Conservation (phyloP, 1,140 invertebrate species). For the Sesamia nonagrioides region DNA sequence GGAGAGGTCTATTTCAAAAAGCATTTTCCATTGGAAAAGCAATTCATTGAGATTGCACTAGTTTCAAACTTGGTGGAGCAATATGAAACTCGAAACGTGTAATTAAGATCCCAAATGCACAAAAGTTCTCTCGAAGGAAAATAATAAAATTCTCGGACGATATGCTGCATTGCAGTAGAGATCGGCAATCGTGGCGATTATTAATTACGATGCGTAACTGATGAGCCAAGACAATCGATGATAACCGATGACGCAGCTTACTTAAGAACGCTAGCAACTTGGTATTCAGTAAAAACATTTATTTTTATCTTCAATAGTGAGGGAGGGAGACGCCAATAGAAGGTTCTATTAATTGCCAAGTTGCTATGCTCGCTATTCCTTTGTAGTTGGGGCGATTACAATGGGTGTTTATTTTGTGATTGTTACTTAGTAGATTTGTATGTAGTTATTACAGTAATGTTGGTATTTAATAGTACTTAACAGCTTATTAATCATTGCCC, state of each 20-base stretch:
- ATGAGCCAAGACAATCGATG: neutral
- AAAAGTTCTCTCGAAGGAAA: neutral
- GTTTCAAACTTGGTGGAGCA: neutral
- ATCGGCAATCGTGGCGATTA: neutral
- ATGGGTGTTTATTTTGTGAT: neutral
- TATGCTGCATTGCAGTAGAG: neutral
- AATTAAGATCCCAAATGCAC: too few relatives aligned
- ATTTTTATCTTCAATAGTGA: neutral
- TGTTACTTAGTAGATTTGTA: too few relatives aligned
- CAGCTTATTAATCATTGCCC: neutral
- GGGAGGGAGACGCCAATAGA: neutral
- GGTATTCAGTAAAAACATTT: neutral
- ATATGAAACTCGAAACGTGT: too few relatives aligned
- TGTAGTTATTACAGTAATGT: neutral
- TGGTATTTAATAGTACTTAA: neutral
- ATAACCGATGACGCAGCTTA: slow-evolving; percentile 5
- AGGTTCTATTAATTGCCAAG: neutral
- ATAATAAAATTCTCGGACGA: neutral
- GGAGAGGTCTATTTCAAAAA: neutral
- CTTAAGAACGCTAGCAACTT: neutral
- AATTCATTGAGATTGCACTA: neutral
- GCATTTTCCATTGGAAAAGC: neutral
- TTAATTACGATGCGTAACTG: slow-evolving; percentile 5
- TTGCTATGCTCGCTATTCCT: neutral
- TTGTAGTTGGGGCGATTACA: slow-evolving; percentile 1